Percentiles rank a stretch among this genome's conserved stretches.
Conservation (phyloP, 2,113 vertebrate genomes). For the Tupaia tana region DNA sequence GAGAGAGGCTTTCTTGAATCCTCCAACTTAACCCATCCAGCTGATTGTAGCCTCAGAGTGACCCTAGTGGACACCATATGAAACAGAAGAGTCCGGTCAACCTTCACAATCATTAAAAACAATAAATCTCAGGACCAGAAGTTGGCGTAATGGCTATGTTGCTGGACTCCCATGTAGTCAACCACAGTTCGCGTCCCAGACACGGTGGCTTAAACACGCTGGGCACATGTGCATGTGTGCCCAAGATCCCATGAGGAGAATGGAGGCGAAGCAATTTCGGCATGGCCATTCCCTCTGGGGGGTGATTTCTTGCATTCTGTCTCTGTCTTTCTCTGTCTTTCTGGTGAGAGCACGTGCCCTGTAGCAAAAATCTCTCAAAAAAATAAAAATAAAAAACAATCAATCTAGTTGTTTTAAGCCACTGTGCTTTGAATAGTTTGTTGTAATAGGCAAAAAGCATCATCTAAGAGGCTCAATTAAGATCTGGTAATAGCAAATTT, state of each 20-base stretch:
- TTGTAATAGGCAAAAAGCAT: background rate
- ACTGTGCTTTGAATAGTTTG: background rate
- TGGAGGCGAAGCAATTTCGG: no score
- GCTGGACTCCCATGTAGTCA: no score
- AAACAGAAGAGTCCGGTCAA: background rate
- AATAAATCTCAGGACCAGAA: background rate
- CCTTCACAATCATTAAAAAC: background rate
- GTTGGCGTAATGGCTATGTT: no score
- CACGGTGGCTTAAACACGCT: no score
- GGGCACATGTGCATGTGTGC: no score
- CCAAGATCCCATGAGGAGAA: no score
- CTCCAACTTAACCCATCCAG: background rate
- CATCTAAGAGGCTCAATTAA: background rate
- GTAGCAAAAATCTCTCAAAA: no score
- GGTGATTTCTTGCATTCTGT: no score
- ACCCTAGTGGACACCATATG: background rate
- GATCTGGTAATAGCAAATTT: background rate
- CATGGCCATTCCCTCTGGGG: no score
- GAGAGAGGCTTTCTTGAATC: background rate
- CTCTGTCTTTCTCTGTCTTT: no score
- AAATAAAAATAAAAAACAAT: background rate
- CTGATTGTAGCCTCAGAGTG: background rate
- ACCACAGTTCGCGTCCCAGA: no score
- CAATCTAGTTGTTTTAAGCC: background rate
- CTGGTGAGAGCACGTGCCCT: no score